phyloP scores from a whole-genome alignment of 1,140 invertebrate species.

The Eumeta japonica region DNA sequence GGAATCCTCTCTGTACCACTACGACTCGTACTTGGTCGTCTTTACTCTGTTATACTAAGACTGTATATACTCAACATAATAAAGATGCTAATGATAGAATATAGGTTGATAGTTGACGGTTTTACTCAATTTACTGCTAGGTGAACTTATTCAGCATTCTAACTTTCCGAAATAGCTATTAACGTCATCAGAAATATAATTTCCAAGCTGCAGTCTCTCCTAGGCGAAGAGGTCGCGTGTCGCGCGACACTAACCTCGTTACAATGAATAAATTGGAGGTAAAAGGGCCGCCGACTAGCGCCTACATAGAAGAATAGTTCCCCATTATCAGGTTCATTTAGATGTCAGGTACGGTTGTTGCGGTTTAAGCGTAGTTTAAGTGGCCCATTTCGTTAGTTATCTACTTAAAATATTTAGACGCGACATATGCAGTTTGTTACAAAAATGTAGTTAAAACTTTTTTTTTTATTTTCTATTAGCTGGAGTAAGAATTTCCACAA shows the following conservation, averaged over 20 bases:
- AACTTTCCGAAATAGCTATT: neutral
- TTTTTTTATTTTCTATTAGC: neutral
- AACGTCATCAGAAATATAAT: neutral
- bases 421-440: neutral
- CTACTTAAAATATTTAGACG: neutral
- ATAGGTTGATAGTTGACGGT: no score
- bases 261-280: neutral
- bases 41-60: no score
- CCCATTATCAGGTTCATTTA: neutral
- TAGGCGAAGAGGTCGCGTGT: neutral
- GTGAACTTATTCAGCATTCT: neutral
- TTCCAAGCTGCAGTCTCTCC: neutral
- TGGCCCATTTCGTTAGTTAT: no score
- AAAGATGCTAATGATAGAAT: neutral
- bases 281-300: neutral
- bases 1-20: no score
- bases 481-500: neutral
- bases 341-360: no score
- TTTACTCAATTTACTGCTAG: no score
- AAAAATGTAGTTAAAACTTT: neutral
- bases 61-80: neutral
- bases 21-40: no score
- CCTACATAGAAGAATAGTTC: slow-evolving; percentile 1
- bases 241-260: neutral
- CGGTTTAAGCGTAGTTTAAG: no score